Evolutionary conservation across 2,797 vertebrate genomes (phyloP).

Genomic region (Pangasius macronema): DNA sequence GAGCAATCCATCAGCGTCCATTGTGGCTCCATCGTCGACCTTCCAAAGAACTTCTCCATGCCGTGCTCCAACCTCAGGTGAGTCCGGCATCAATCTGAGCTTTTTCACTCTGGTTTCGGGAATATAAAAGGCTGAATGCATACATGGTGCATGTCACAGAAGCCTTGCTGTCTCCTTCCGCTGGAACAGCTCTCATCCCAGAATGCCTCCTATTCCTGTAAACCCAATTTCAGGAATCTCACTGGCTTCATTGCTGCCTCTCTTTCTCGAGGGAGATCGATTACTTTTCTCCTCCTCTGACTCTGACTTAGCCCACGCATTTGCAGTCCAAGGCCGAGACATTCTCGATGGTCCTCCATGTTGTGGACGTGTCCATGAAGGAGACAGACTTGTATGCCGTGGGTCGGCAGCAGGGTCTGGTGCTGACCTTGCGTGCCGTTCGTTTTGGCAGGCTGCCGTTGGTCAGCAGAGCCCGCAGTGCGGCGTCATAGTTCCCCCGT

Average conservation of each 20-base stretch:
- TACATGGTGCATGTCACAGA: background rate
- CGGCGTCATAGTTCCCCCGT: conserved; percentile 87
- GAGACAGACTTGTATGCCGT: conserved; percentile 85
- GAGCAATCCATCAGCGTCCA: conserved; percentile 17
- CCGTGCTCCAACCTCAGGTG: background rate
- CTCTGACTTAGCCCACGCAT: conserved; percentile 83
- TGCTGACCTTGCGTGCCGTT: conserved; percentile 72
- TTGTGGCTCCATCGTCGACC: conserved; percentile 1
- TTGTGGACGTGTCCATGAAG: conserved; percentile 91
- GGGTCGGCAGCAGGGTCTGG: conserved; percentile 91
- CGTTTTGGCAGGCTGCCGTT: conserved; percentile 76
- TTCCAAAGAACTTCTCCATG: conserved; percentile 18
- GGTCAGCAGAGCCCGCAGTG: conserved; percentile 79
- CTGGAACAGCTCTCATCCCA: background rate
- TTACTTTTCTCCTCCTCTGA: conserved; percentile 8
- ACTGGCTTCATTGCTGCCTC: background rate
- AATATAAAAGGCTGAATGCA: conserved; percentile 26
- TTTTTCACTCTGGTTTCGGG: conserved; percentile 19
- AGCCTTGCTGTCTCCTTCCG: conserved; percentile 8
- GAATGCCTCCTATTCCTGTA: conserved; percentile 11
- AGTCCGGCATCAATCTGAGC: conserved; percentile 23
- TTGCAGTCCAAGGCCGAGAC: conserved; percentile 90
- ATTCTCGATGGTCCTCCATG: conserved; percentile 86
- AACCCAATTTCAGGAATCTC: conserved; percentile 5
- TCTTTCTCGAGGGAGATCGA: background rate